A percentile compares a stretch with the other conserved stretches of the same genome.
These are phyloP conservation scores for Bombus affinis DNA, from an alignment of 1,140 invertebrate genomes.

Conservation along the genomic window DNA sequence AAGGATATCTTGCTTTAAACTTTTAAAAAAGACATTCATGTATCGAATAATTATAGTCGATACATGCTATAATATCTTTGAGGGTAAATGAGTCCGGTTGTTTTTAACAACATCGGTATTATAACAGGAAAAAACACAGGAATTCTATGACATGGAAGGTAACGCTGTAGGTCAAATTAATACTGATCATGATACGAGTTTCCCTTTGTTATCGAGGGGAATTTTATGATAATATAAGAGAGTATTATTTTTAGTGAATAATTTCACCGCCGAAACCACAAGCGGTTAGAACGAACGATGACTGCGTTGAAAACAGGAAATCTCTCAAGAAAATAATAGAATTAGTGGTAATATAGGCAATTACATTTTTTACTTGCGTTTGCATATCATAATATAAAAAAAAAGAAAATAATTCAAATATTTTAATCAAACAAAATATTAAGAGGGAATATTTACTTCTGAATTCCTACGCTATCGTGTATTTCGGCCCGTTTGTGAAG, in stretches of 20 bases:
- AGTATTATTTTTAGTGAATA: background rate
- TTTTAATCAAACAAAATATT: too few species aligned
- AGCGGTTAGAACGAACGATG: conserved; percentile 25
- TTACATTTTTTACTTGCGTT: background rate
- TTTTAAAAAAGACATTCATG: background rate
- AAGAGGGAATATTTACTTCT: background rate
- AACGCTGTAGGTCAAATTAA: background rate
- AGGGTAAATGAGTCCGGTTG: conserved; percentile 15
- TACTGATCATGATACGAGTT: background rate
- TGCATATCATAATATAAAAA: background rate
- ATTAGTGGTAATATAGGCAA: background rate
- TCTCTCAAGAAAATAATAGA: background rate
- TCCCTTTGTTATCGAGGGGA: background rate
- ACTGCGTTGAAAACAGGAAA: conserved; percentile 11
- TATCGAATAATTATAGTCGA: conserved; percentile 2
- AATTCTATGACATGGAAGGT: background rate
- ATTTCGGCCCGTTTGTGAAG: background rate
- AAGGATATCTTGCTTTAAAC: background rate
- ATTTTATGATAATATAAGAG: background rate
- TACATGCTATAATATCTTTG: background rate
- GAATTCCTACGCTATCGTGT: background rate
- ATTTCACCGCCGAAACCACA: conserved; percentile 31
- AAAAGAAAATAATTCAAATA: background rate
- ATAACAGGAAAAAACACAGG: conserved; percentile 12
- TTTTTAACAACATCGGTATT: background rate